Evolutionary conservation across 2,888 invertebrate species (phyloP).

Genomic region (Leptinotarsa peninsularis): DNA sequence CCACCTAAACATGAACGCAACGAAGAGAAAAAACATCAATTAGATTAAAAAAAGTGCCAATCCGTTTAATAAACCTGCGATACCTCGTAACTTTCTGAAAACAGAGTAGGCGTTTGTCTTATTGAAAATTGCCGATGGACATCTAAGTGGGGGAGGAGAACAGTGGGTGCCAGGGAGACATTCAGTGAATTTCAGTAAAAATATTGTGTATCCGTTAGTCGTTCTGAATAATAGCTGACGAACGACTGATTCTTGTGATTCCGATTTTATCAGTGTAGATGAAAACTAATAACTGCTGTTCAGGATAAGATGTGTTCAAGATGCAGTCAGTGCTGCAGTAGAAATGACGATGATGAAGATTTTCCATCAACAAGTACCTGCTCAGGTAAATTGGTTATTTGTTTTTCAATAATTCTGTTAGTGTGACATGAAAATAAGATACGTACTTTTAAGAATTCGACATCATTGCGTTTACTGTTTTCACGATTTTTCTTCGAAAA

Average conservation of each 20-base stretch:
- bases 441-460: no score
- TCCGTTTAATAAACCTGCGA: slow-evolving; percentile 26
- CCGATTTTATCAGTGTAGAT: no score
- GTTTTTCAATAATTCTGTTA: no score
- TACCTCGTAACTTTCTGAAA: slow-evolving; percentile 11
- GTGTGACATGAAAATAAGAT: no score
- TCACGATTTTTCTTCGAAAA: no score
- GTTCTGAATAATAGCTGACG: neutral
- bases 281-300: neutral
- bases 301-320: slow-evolving; percentile 62
- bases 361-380: slow-evolving; percentile 61
- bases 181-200: no score
- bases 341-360: slow-evolving; percentile 62
- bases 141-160: neutral
- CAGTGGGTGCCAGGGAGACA: no score
- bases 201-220: neutral
- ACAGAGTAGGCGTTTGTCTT: neutral
- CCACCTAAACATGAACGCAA: slow-evolving; percentile 15
- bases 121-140: neutral
- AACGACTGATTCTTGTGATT: neutral
- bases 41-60: slow-evolving; percentile 31
- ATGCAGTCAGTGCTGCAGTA: slow-evolving; percentile 64
- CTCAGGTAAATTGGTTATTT: slow-evolving; percentile 59
- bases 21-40: slow-evolving; percentile 27
- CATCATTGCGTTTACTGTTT: no score